Percentiles rank a stretch among this genome's conserved stretches.
Conservation (phyloP, 2,113 vertebrate genomes). For the Forbesichthys papilliferus region DNA sequence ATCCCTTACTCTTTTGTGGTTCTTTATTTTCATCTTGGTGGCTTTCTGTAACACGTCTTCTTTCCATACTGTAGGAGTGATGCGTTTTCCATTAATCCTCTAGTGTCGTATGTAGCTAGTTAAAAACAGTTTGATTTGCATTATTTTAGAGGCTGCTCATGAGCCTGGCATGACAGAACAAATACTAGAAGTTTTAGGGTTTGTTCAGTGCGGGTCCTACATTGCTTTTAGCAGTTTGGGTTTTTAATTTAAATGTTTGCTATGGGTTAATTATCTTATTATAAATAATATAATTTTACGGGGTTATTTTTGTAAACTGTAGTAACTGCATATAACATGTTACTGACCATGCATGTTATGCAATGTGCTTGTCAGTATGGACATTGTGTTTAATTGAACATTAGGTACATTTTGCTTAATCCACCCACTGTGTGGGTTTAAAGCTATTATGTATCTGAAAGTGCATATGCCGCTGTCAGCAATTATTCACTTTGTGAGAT, state of each 20-base stretch:
- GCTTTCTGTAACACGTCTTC: background rate
- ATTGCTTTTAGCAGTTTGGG: too few species aligned
- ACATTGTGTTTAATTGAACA: background rate
- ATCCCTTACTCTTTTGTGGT: background rate
- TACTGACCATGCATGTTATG: background rate
- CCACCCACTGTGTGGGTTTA: too few species aligned
- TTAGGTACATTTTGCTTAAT: too few species aligned
- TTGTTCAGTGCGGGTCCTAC: background rate
- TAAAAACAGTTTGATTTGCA: background rate
- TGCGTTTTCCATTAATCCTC: background rate
- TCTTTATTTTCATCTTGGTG: background rate
- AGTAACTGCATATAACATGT: background rate
- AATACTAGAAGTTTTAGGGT: conserved; percentile 16
- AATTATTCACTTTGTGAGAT: background rate
- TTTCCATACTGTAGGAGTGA: background rate
- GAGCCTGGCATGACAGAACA: conserved; percentile 21
- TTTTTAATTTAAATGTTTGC: too few species aligned
- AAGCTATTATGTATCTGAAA: too few species aligned
- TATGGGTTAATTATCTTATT: too few species aligned
- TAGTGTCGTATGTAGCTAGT: background rate
- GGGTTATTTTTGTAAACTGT: too few species aligned
- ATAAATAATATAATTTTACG: too few species aligned
- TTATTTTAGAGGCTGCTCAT: conserved; percentile 11
- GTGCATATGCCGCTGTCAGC: too few species aligned
- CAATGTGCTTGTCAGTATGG: background rate